A percentile compares a stretch with the other conserved stretches of the same genome.
Evolutionary conservation across 92 coral and sea anemone genomes (phyloP).

Genomic region (Epizoanthus stellaris): DNA sequence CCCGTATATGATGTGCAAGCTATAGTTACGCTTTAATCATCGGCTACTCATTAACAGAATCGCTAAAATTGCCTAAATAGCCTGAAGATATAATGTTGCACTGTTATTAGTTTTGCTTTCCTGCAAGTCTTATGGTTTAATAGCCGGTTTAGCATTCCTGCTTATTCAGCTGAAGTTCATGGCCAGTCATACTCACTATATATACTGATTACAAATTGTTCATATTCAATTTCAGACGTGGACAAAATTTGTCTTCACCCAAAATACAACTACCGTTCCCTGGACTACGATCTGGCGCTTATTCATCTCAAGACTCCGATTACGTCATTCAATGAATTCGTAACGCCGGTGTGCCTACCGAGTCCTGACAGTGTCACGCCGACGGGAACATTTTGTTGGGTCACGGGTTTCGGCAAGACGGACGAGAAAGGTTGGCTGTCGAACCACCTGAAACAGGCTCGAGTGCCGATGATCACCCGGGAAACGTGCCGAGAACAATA

Average conservation of each 20-base stretch:
- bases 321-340: conserved; percentile 57
- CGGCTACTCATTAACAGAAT: too few relatives aligned
- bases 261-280: conserved; percentile 56
- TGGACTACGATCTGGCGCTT: conserved; percentile 73
- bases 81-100: too few relatives aligned
- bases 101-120: too few relatives aligned
- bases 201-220: not conserved
- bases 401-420: conserved; percentile 38
- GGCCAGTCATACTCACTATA: not conserved
- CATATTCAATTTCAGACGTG: conserved; percentile 57
- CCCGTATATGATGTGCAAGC: too few relatives aligned
- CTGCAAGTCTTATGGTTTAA: too few relatives aligned
- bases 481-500: conserved; percentile 65
- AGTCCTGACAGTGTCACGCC: conserved; percentile 32
- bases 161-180: not conserved
- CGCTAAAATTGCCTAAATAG: too few relatives aligned
- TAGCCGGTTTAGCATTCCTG: too few relatives aligned
- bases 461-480: conserved; percentile 58
- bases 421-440: conserved; percentile 59
- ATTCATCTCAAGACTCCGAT: conserved; percentile 67
- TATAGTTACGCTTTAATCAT: too few relatives aligned
- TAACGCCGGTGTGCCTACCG: conserved; percentile 81
- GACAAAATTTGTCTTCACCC: conserved; percentile 81
- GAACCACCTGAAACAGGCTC: conserved; percentile 71
- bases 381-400: conserved; percentile 14